A percentile compares a stretch with the other conserved stretches of the same genome.
These are phyloP conservation scores for Cherax quadricarinatus DNA, from an alignment of 1,140 invertebrate species.

Conservation along the genomic window DNA sequence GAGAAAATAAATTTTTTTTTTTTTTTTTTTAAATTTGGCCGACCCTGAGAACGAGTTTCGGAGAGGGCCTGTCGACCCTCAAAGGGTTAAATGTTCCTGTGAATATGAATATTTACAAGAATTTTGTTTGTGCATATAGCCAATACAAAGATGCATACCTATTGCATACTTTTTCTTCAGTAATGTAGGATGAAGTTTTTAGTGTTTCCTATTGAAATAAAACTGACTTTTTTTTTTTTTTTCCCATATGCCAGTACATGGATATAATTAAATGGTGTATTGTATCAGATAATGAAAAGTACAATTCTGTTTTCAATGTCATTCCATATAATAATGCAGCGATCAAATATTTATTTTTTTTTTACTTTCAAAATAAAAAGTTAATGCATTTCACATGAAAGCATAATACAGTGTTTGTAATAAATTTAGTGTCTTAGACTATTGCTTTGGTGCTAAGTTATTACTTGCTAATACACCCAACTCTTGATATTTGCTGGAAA, in stretches of 20 bases:
- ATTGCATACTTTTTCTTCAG: background rate
- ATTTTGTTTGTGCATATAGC: background rate
- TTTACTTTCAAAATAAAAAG: background rate
- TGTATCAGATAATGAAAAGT: background rate
- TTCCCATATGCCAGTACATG: background rate
- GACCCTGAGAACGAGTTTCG: no score
- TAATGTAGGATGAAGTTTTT: background rate
- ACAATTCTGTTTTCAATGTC: background rate
- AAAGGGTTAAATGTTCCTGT: background rate
- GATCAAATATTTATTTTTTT: background rate
- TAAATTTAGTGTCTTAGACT: background rate
- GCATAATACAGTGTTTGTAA: background rate
- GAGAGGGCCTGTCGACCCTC: no score
- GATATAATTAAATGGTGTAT: background rate
- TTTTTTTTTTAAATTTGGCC: no score
- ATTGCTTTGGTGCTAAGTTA: background rate
- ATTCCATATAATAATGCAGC: background rate
- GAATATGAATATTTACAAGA: background rate
- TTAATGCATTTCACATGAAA: background rate
- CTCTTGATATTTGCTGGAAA: no score
- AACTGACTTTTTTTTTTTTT: background rate
- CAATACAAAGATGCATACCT: background rate
- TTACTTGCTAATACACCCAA: background rate
- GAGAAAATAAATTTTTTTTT: no score
- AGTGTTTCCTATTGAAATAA: background rate